phyloP scores from a whole-genome alignment of 2,797 vertebrate genomes.

The Iguana delicatissima region DNA sequence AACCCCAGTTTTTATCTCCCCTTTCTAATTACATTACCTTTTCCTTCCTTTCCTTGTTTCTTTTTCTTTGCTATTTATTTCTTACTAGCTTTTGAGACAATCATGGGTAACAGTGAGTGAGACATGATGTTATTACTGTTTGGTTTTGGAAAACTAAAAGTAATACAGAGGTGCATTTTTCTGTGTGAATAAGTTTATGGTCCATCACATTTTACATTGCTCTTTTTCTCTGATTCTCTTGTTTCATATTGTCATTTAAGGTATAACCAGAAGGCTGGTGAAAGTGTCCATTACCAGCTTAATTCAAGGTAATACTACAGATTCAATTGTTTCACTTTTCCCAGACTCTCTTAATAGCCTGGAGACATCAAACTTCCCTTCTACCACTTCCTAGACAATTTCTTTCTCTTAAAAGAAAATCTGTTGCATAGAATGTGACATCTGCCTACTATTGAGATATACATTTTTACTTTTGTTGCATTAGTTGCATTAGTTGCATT shows the following conservation, averaged over 20 bases:
- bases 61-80: neutral
- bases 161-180: neutral
- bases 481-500: slow-evolving; percentile 58
- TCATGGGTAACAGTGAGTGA: neutral
- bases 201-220: neutral
- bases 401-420: slow-evolving; percentile 13
- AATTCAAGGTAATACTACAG: neutral
- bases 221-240: neutral
- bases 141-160: neutral
- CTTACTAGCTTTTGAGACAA: neutral
- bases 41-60: neutral
- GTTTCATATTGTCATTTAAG: neutral
- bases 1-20: too few relatives aligned
- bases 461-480: slow-evolving; percentile 66
- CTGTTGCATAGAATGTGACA: slow-evolving; percentile 46
- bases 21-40: neutral
- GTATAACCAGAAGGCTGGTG: neutral
- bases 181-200: too few relatives aligned
- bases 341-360: neutral
- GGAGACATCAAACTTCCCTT: neutral
- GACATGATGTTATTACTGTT: neutral
- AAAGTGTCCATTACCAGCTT: neutral
- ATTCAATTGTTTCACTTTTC: neutral
- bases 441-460: slow-evolving; percentile 48
- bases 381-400: neutral